phyloP scores from a whole-genome alignment of 2,888 invertebrate species.

The Phyllotreta striolata region DNA sequence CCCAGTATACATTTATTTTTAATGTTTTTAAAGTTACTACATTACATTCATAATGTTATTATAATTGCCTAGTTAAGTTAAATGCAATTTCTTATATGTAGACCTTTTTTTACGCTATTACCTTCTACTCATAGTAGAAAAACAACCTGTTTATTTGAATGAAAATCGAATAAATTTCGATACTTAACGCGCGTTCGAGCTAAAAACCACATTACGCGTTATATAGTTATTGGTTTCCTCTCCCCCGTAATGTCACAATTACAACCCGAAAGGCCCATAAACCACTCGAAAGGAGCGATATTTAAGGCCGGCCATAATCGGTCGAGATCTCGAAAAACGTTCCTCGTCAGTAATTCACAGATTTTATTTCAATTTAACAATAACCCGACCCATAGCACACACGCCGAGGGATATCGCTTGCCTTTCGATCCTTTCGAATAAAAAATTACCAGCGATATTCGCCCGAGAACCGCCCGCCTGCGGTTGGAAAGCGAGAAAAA shows the following conservation, averaged over 20 bases:
- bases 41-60: too few species aligned
- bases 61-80: too few species aligned
- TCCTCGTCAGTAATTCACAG: constrained; percentile 14
- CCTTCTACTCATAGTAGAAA: neutral
- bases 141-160: constrained; percentile 27
- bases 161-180: constrained; percentile 23
- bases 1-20: neutral
- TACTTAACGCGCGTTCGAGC: constrained; percentile 22
- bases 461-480: too few species aligned
- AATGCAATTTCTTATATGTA: too few species aligned
- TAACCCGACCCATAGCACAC: constrained; percentile 22
- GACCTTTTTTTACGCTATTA: neutral
- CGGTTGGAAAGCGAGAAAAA: too few species aligned
- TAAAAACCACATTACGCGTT: constrained; percentile 25
- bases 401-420: too few species aligned
- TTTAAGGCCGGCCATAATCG: constrained; percentile 30
- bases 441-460: too few species aligned
- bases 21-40: too few species aligned
- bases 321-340: constrained; percentile 17
- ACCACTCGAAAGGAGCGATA: constrained; percentile 30
- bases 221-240: constrained; percentile 32
- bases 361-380: constrained; percentile 25
- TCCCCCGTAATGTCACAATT: constrained; percentile 38
- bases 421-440: too few species aligned
- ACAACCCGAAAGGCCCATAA: constrained; percentile 30